Conservation (phyloP, 2,113 vertebrate genomes). For the Dendropsophus ebraccatus region DNA sequence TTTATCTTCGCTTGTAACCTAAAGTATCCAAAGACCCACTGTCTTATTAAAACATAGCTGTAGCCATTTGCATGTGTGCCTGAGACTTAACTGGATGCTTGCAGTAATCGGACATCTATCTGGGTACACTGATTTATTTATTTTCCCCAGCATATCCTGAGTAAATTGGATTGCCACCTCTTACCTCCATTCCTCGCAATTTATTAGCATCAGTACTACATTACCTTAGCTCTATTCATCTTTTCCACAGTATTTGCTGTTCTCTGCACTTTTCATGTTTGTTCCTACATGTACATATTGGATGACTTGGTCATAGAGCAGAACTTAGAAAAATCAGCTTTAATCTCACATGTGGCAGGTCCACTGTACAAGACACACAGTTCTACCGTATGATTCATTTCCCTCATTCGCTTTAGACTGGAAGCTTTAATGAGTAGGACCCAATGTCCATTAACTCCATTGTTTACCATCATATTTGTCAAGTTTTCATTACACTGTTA, state of each 20-base stretch:
- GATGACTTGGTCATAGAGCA: not conserved
- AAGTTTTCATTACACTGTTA: not conserved
- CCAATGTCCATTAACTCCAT: not conserved
- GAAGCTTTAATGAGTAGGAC: not conserved
- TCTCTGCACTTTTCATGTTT: not conserved
- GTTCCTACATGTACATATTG: not conserved
- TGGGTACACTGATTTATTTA: no score
- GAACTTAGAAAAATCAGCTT: not conserved
- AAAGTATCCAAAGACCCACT: no score
- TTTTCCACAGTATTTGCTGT: not conserved
- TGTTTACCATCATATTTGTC: conserved; percentile 4
- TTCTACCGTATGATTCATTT: not conserved
- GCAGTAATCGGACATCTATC: no score
- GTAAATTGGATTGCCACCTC: no score
- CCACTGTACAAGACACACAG: not conserved
- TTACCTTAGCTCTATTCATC: not conserved
- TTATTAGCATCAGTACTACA: not conserved
- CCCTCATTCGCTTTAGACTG: not conserved
- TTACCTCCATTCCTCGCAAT: no score
- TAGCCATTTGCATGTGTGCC: no score
- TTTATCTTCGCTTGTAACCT: no score
- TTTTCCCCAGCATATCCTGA: no score
- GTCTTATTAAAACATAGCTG: no score
- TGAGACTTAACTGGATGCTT: no score
- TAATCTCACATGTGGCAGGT: not conserved